Evolutionary conservation across 1,140 invertebrate species (phyloP).

Genomic region (Neomicropteryx cornuta): DNA sequence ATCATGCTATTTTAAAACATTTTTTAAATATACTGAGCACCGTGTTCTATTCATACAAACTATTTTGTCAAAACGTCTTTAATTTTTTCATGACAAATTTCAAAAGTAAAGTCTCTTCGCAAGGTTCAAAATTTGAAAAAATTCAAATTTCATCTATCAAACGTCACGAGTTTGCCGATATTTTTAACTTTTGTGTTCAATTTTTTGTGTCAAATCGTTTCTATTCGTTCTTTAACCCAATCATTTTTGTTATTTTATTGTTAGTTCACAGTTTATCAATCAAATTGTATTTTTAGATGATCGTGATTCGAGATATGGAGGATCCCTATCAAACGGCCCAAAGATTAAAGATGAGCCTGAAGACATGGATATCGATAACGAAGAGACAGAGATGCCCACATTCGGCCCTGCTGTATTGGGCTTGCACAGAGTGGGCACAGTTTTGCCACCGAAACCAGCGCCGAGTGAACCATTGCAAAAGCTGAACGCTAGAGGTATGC

Average conservation of each 20-base stretch:
- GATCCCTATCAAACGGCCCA: too few relatives aligned
- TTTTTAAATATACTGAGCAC: too few relatives aligned
- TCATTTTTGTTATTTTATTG: too few relatives aligned
- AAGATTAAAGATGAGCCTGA: constrained; percentile 51
- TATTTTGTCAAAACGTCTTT: neutral
- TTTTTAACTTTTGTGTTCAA: constrained; percentile 8
- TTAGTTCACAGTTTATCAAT: too few relatives aligned
- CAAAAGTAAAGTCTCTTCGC: constrained; percentile 24
- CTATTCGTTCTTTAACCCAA: too few relatives aligned
- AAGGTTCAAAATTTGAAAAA: constrained; percentile 40
- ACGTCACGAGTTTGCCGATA: constrained; percentile 10
- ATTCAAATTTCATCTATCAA: constrained; percentile 31
- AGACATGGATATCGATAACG: constrained; percentile 50
- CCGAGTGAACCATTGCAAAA: constrained; percentile 60
- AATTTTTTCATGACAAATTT: constrained; percentile 9
- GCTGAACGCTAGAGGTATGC: constrained; percentile 76
- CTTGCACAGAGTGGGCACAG: constrained; percentile 64
- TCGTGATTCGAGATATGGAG: too few relatives aligned
- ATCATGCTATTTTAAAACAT: neutral
- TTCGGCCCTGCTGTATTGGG: constrained; percentile 66
- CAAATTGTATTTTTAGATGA: too few relatives aligned
- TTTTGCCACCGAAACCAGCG: constrained; percentile 55
- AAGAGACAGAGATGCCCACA: constrained; percentile 52
- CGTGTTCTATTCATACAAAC: too few relatives aligned
- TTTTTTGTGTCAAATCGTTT: too few relatives aligned